Evolutionary conservation across 1,140 invertebrate species (phyloP), one percentile per base, ranked within the genome.

Genomic region (Ips typographus): DNA sequence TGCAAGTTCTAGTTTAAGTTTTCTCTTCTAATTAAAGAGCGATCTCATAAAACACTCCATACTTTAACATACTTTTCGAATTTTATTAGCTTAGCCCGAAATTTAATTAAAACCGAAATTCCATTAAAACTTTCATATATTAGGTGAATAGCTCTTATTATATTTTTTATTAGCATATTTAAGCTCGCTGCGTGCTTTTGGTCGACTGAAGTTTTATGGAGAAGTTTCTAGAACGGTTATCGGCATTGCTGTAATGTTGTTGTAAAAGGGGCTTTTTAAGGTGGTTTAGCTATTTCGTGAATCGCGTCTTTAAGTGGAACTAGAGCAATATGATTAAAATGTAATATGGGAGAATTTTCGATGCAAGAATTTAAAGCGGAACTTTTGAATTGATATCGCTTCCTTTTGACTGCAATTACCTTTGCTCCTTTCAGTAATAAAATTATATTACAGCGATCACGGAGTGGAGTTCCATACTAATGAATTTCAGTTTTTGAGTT

Each of bases 41-140:
- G 22, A 22, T 22, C 22, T 22, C 22, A 22, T 22, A 22, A 22
- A 22, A 22, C 22, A 22, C 22, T 22, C 22, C 22, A 49, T 49
- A 49, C 44, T 49, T 49, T 6, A 49, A 22, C 44, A 49, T 49
- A 49, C 44, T 49, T 49, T 49, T 22, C 44, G 44, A 49, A 49
- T 60, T 60, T 44, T 41, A 39, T 60, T 44, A 40, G 38, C 40
- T 22, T 40, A 44, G 58, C 38, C 42, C 58, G 41, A 49, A 44
- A 22, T 60, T 44, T 60, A 37, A 60, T 60, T 60, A 60, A 42
- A 60, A 40, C 8, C 7, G n/a, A 60, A 60, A 22, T 60, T 60
- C 37, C 52, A 55, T 55, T 55, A 55, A 22, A 55, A 55, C 52
- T 55, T 55, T 55, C 52, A 55, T 55, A 55, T 55, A 55, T 55